Conservation (phyloP, 30 jellyfish, hydroid and myxozoan genomes). For the Pelagia noctiluca region DNA sequence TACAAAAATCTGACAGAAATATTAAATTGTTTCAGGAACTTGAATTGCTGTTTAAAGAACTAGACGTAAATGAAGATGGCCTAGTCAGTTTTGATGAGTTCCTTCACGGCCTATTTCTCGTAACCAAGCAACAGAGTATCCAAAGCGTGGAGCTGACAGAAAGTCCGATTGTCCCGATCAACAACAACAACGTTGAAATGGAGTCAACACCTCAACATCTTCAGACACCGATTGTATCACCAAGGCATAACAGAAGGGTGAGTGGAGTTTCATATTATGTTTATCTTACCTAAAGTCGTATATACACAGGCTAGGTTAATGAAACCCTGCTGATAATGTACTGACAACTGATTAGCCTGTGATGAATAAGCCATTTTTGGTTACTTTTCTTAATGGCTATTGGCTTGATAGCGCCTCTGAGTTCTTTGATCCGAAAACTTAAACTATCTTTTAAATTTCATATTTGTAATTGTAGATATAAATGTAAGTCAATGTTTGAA, state of each 20-base stretch:
- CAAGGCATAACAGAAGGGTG: constrained; percentile 62
- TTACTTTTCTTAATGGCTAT: too few species aligned
- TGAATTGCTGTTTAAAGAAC: constrained; percentile 86
- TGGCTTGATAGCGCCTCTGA: too few species aligned
- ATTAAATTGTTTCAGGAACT: constrained; percentile 68
- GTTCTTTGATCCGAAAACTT: too few species aligned
- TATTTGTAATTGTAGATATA: too few species aligned
- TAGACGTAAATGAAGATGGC: constrained; percentile 89
- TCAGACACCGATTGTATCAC: constrained; percentile 39
- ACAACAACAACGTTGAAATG: constrained; percentile 28
- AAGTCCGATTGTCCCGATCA: constrained; percentile 41
- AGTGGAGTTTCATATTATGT: not conserved
- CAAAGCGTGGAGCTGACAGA: constrained; percentile 21
- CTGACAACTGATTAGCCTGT: too few species aligned
- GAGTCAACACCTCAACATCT: constrained; percentile 44
- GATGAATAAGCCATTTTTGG: too few species aligned
- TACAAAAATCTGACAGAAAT: too few species aligned
- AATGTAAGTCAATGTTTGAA: too few species aligned
- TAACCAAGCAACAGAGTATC: constrained; percentile 60
- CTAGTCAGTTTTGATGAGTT: constrained; percentile 90
- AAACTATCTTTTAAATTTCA: too few species aligned
- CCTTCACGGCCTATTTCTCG: constrained; percentile 80
- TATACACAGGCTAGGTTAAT: too few species aligned
- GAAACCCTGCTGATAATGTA: too few species aligned
- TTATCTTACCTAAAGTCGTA: too few species aligned